phyloP scores from a whole-genome alignment of 2,113 vertebrate species.

The Myocastor coypus region DNA sequence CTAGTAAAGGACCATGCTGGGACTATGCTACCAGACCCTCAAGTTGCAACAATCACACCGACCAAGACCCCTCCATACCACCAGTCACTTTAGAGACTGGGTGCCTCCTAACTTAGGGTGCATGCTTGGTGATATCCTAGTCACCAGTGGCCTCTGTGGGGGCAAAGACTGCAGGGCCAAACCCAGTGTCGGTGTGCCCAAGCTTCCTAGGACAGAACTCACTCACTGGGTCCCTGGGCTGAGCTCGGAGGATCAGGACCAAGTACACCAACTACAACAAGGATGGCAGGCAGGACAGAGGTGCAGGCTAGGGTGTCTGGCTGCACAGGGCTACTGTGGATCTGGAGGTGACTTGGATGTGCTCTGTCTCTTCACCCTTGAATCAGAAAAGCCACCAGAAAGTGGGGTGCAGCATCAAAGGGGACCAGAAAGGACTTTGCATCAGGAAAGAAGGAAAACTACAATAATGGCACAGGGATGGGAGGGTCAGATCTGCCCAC shows the following conservation, averaged over 20 bases:
- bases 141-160: not conserved
- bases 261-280: not conserved
- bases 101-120: accelerated
- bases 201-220: not conserved
- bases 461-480: not conserved
- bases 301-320: not conserved
- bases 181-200: not conserved
- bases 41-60: accelerated
- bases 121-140: not conserved
- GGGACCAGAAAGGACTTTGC: not conserved
- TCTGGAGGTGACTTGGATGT: conserved; percentile 56
- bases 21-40: not conserved
- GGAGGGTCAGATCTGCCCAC: no score
- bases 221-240: not conserved
- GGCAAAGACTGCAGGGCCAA: not conserved
- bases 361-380: conserved; percentile 24
- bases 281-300: not conserved
- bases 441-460: not conserved
- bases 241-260: not conserved
- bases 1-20: not conserved
- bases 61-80: not conserved
- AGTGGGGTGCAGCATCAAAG: not conserved
- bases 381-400: conserved; percentile 53
- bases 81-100: not conserved
- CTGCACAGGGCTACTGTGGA: conserved; percentile 52